Evolutionary conservation across 2,888 invertebrate species (phyloP).

Genomic region (Petrophora chlorosata): DNA sequence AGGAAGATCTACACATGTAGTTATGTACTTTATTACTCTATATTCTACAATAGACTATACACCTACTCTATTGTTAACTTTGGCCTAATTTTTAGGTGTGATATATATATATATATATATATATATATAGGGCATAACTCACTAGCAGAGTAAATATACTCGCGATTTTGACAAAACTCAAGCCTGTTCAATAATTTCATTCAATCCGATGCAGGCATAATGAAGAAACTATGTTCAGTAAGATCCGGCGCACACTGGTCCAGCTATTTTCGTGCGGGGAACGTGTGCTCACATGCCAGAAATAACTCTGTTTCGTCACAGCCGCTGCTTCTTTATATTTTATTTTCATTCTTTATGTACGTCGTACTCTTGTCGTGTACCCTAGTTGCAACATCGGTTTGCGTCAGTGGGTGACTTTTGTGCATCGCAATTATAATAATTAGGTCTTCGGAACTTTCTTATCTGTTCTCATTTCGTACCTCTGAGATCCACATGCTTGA

Average conservation of each 20-base stretch:
- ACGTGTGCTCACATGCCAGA: conserved; percentile 46
- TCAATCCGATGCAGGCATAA: neutral
- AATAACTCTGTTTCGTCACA: conserved; percentile 56
- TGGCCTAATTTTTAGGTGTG: too few species aligned
- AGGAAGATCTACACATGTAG: too few species aligned
- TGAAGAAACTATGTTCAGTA: conserved; percentile 1
- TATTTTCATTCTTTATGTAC: conserved; percentile 39
- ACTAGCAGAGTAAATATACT: too few species aligned
- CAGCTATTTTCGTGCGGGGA: conserved; percentile 47
- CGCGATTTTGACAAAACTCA: too few species aligned
- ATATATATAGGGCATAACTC: too few species aligned
- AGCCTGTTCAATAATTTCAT: neutral
- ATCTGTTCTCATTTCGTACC: neutral
- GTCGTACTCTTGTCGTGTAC: conserved; percentile 9
- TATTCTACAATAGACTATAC: too few species aligned
- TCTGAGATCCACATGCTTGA: neutral
- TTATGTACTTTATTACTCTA: too few species aligned
- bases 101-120: too few species aligned
- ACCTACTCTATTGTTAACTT: too few species aligned
- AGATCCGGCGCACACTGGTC: conserved; percentile 20
- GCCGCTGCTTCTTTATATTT: conserved; percentile 40
- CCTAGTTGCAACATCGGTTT: conserved; percentile 9
- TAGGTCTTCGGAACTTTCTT: neutral
- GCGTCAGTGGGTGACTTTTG: neutral
- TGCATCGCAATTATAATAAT: neutral